Percentiles rank a stretch among this genome's conserved stretches.
These are phyloP conservation scores for Noturus placidus DNA, from an alignment of 2,113 vertebrate genomes.

Conservation along the genomic window DNA sequence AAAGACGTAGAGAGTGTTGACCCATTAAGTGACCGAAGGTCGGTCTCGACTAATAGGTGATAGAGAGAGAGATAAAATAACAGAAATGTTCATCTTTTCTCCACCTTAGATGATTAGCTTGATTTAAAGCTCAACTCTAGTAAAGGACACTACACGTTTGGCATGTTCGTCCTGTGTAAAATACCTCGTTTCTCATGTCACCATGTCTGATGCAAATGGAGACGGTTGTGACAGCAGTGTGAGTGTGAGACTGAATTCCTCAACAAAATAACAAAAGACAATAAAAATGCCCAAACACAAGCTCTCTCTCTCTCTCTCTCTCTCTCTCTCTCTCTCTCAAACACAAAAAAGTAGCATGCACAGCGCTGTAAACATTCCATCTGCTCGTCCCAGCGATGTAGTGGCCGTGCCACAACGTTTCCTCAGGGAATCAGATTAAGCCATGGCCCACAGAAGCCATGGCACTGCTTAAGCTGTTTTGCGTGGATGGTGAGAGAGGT, in stretches of 20 bases:
- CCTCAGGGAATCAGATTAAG: conserved; percentile 73
- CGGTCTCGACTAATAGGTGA: too few relatives aligned
- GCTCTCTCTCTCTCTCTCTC: neutral
- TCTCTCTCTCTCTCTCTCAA: neutral
- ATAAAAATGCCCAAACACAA: neutral
- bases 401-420: conserved; percentile 64
- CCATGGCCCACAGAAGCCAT: conserved; percentile 63
- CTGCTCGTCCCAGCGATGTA: conserved; percentile 67
- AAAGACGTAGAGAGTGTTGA: too few relatives aligned
- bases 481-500: conserved; percentile 65
- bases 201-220: conserved; percentile 67
- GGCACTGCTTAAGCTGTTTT: conserved; percentile 63
- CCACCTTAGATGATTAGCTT: neutral
- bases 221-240: conserved; percentile 62
- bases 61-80: neutral
- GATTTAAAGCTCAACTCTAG: conserved; percentile 12
- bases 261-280: conserved; percentile 53
- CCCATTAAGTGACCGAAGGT: too few relatives aligned
- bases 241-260: conserved; percentile 62
- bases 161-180: conserved; percentile 30
- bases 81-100: neutral
- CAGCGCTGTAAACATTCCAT: conserved; percentile 40
- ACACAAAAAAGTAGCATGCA: conserved; percentile 44
- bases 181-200: conserved; percentile 36
- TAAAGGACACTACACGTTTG: conserved; percentile 48